Evolutionary conservation across 1,140 invertebrate species (phyloP), one percentile per base, ranked within the genome.

Genomic region (Conopomorpha cramerella): DNA sequence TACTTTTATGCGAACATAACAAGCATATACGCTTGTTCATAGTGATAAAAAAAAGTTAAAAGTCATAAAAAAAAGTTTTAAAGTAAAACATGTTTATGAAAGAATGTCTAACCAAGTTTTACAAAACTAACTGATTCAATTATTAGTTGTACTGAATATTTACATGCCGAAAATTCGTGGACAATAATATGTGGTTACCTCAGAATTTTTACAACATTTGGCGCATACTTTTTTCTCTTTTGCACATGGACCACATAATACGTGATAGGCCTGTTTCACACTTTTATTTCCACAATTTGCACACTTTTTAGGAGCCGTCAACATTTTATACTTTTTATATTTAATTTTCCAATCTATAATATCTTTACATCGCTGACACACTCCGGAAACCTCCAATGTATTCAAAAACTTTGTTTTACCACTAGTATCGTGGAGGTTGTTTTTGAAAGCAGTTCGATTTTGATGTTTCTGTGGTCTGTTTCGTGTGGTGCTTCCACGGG

Each of bases 321-420:
- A 65, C 0, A 88, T 82, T 71, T 96, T 96, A 54, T 95, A 96
- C 59, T 96, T 96, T 56, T 94, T 95, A 50, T 91, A 96, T 53
- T 95, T 95, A 29, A 96, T 94, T 70, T 94, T 95, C 93, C 94
- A 96, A 55, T 94, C 89, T 31, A 96, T 88, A 36, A 93, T 86
- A 41, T 87, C 85, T 72, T 92, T 94, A 58, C 94, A 96, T 38
- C 85, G 81, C 39, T 82, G 65, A 66, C 94, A 96, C 0, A 95
- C 88, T 39, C 91, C 86, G 15, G 61, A 74, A 15, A 93, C 79
- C 49, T 89, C 78, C 30, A 93, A 78, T 15, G 64, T 81, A 51
- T 94, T 94, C 1, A 95, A 78, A 4, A 79, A 54, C 70, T 93
- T 91, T 1, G 84, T 91, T 62, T 82, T 83, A 1, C 83, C 78